A percentile compares a stretch with the other conserved stretches of the same genome.
These are phyloP conservation scores for Mionectes olivaceus DNA, from an alignment of 2,797 vertebrate species.

Conservation along the genomic window DNA sequence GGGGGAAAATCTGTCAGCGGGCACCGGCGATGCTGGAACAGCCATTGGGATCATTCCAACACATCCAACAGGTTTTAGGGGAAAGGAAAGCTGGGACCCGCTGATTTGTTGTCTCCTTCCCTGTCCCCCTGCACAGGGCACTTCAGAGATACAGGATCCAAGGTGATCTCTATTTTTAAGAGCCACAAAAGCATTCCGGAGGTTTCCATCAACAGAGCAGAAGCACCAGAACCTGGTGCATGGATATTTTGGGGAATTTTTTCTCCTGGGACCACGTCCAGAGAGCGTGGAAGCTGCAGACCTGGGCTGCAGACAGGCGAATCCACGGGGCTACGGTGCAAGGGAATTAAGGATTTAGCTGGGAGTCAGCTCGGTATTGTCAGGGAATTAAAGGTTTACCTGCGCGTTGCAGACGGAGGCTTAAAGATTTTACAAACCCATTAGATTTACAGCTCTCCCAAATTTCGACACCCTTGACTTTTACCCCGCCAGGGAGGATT, in stretches of 20 bases:
- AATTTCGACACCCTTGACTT: slow-evolving; percentile 22
- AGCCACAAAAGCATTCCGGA: not conserved
- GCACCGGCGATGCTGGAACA: not conserved
- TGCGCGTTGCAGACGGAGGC: not conserved
- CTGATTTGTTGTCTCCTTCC: not conserved
- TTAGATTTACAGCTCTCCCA: slow-evolving; percentile 24
- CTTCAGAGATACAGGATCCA: accelerated
- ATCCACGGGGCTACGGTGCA: accelerated
- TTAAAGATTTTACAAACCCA: slow-evolving; percentile 17
- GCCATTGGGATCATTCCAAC: not conserved
- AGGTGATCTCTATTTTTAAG: accelerated
- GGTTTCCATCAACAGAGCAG: accelerated
- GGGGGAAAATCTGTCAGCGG: not conserved
- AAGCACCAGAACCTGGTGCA: not conserved
- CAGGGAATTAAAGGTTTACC: slow-evolving; percentile 64
- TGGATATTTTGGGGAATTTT: not conserved
- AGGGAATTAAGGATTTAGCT: slow-evolving; percentile 27
- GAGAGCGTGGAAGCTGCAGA: accelerated
- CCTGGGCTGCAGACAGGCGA: not conserved
- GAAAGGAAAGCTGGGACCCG: not conserved
- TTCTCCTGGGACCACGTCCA: accelerated
- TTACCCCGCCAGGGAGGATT: slow-evolving; percentile 47
- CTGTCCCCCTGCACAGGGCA: too few relatives aligned
- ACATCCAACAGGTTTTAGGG: accelerated
- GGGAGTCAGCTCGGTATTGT: slow-evolving; percentile 18